Percentiles rank a stretch among this genome's conserved stretches.
Evolutionary conservation across 2,888 invertebrate genomes (phyloP).

Genomic region (Tenthredo amoena): DNA sequence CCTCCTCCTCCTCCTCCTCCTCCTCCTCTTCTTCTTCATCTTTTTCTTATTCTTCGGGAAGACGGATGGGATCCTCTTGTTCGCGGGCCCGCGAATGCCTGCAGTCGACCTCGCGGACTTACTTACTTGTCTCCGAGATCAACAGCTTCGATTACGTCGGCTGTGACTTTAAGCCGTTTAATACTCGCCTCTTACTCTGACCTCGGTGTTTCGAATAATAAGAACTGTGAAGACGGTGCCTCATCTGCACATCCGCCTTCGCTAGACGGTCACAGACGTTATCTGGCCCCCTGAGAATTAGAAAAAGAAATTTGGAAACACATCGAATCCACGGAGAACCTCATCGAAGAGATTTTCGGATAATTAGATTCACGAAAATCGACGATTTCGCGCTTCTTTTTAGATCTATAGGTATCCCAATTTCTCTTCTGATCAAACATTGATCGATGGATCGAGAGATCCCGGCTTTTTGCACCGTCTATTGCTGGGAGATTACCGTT

Average conservation of each 20-base stretch:
- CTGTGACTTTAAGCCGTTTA: conserved; percentile 39
- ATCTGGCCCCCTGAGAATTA: neutral
- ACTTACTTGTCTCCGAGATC: conserved; percentile 37
- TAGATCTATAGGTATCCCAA: neutral
- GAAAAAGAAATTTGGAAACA: neutral
- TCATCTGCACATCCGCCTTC: conserved; percentile 22
- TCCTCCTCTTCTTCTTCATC: neutral
- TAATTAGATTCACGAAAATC: neutral
- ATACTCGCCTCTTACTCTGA: conserved; percentile 26
- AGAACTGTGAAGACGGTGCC: neutral
- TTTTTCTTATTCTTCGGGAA: neutral
- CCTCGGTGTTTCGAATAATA: conserved; percentile 6
- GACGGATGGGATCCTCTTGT: conserved; percentile 41
- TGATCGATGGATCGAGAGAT: neutral
- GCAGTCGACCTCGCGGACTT: conserved; percentile 31
- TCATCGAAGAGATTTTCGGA: neutral
- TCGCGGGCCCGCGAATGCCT: conserved; percentile 39
- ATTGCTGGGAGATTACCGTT: neutral
- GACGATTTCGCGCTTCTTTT: neutral
- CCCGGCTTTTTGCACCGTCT: neutral
- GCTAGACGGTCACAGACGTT: neutral
- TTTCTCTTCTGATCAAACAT: neutral
- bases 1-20: neutral
- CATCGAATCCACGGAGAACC: neutral
- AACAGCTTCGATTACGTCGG: conserved; percentile 34